Conservation (phyloP, 2,113 vertebrate species). For the Chlamydotis undulata region DNA sequence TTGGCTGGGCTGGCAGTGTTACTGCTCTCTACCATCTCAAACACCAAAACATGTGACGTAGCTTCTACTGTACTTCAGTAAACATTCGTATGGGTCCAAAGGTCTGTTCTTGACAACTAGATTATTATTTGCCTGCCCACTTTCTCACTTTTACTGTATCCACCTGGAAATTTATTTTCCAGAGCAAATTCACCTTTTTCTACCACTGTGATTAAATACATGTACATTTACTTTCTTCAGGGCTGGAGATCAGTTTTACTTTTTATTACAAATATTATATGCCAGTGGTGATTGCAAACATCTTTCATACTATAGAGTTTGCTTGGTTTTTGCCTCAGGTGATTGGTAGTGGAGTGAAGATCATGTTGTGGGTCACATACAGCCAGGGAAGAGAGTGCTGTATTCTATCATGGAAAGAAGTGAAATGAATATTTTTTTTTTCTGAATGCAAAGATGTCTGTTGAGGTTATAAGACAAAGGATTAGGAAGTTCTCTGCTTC, state of each 20-base stretch:
- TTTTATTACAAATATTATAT: neutral
- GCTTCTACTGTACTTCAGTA: neutral
- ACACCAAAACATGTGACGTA: neutral
- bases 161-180: neutral
- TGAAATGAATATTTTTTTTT: neutral
- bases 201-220: neutral
- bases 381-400: neutral
- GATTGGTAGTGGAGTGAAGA: neutral
- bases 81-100: neutral
- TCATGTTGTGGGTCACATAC: neutral
- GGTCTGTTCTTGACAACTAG: neutral
- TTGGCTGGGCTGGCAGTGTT: neutral
- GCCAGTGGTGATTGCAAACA: neutral
- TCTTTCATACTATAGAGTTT: neutral
- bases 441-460: neutral
- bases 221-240: neutral
- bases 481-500: neutral
- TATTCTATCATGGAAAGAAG: neutral
- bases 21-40: neutral
- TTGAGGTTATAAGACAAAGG: neutral
- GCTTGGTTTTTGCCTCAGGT: neutral
- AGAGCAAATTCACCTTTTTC: neutral
- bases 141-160: neutral
- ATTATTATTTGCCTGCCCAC: neutral
- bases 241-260: neutral